Percentiles rank a stretch among this genome's conserved stretches.
phyloP scores from a whole-genome alignment of 2,113 vertebrate species.

The Atrichornis clamosus region DNA sequence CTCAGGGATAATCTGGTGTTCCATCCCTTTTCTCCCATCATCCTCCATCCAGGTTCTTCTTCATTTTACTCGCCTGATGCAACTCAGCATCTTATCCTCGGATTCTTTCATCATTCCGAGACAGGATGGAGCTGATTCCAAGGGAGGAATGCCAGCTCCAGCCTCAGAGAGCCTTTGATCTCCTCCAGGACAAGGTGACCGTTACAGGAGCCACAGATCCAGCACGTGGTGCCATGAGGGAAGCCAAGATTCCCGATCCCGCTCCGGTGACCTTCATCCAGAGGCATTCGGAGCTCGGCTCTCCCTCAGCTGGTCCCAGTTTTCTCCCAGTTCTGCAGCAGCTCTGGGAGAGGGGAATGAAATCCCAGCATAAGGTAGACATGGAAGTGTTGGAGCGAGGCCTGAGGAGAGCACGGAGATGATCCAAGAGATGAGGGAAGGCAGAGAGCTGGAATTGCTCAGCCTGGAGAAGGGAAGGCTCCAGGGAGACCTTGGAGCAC shows the following conservation, averaged over 20 bases:
- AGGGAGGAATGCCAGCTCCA: background rate
- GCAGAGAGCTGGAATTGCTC: background rate
- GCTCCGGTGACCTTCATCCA: background rate
- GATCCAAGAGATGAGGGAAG: background rate
- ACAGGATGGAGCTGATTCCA: background rate
- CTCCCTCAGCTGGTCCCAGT: background rate
- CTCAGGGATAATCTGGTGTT: background rate
- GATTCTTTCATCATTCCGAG: background rate
- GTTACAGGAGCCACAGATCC: background rate
- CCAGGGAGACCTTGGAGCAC: background rate
- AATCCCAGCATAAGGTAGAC: background rate
- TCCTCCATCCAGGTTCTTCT: background rate
- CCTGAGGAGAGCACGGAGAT: background rate
- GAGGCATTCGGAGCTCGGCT: background rate
- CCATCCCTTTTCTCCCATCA: background rate
- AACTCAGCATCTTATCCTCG: rapidly evolving
- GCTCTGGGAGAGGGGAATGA: background rate
- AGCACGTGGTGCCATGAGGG: rapidly evolving
- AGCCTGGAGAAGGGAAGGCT: background rate
- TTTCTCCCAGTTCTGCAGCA: background rate
- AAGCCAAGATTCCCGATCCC: background rate
- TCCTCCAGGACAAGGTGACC: background rate
- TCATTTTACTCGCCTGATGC: background rate
- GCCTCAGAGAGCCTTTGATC: background rate
- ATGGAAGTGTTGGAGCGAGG: background rate